Conservation (phyloP, 2,888 invertebrate species). For the Rhamphomyia laevipes region DNA sequence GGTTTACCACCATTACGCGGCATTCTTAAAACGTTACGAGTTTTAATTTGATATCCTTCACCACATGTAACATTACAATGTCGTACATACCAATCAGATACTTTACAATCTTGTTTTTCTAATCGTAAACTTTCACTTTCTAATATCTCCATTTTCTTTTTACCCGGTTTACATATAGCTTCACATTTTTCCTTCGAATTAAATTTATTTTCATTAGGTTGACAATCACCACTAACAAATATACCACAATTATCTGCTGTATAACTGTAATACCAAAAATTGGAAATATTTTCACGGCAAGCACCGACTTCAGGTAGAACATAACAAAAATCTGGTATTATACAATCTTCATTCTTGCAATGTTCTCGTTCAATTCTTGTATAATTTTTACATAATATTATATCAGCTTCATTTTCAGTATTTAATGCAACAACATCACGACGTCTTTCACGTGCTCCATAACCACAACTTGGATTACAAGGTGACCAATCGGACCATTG, state of each 20-base stretch:
- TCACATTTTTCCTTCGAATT: conserved; percentile 58
- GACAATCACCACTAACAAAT: conserved; percentile 78
- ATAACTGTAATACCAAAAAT: conserved; percentile 76
- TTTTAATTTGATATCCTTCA: conserved; percentile 38
- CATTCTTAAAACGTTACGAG: conserved; percentile 40
- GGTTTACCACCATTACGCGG: conserved; percentile 41
- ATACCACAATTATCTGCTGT: conserved; percentile 58
- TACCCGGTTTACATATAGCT: conserved; percentile 43
- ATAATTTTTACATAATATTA: neutral
- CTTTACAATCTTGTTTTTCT: conserved; percentile 36
- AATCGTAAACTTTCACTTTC: conserved; percentile 21
- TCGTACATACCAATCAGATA: conserved; percentile 41
- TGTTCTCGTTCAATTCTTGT: conserved; percentile 24
- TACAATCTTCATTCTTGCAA: conserved; percentile 25
- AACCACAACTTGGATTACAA: conserved; percentile 68
- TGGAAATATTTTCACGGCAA: conserved; percentile 62
- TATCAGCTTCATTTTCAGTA: neutral
- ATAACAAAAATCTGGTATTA: conserved; percentile 28
- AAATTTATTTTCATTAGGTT: conserved; percentile 82
- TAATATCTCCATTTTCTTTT: conserved; percentile 19
- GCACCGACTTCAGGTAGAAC: conserved; percentile 49
- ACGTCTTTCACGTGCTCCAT: conserved; percentile 53
- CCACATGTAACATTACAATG: conserved; percentile 42
- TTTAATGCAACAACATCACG: conserved; percentile 26
- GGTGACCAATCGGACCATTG: conserved; percentile 75